These are phyloP conservation scores for Scaptomyza montana DNA, from an alignment of 1,140 invertebrate species.

Conservation along the genomic window DNA sequence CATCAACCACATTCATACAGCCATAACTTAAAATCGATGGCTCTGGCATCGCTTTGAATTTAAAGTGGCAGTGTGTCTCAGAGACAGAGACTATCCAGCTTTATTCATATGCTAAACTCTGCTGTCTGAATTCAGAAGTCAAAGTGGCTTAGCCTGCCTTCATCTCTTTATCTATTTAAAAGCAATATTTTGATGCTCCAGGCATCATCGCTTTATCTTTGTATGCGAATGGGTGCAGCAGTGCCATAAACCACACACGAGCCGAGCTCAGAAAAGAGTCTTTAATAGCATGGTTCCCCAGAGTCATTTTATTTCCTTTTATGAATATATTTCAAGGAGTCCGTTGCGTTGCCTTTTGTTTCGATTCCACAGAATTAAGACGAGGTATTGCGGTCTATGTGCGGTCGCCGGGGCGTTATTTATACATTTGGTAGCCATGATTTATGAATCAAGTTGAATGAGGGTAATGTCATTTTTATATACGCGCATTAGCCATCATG, in stretches of 20 bases:
- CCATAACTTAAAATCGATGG: constrained; percentile 18
- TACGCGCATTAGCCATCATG: constrained; percentile 13
- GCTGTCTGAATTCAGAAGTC: constrained; percentile 64
- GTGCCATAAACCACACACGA: constrained; percentile 26
- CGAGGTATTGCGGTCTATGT: constrained; percentile 64
- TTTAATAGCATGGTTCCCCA: constrained; percentile 57
- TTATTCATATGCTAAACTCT: constrained; percentile 78
- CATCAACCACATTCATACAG: constrained; percentile 40
- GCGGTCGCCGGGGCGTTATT: constrained; percentile 51
- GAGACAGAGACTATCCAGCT: constrained; percentile 11
- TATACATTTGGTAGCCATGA: constrained; percentile 56
- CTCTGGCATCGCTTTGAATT: constrained; percentile 60
- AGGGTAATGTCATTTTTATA: constrained; percentile 31
- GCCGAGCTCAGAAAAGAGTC: constrained; percentile 45
- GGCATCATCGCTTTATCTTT: constrained; percentile 69
- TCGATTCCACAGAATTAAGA: constrained; percentile 70
- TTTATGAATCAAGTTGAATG: constrained; percentile 54
- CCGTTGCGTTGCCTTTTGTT: constrained; percentile 53
- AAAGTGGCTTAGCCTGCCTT: constrained; percentile 54
- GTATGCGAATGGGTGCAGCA: constrained; percentile 62
- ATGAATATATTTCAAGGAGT: constrained; percentile 67
- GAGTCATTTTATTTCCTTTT: constrained; percentile 38
- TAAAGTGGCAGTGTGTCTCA: constrained; percentile 44
- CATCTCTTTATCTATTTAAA: constrained; percentile 59
- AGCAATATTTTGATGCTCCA: constrained; percentile 64